Conservation (phyloP, 64 coral and sea anemone genomes). For the Dendronephthya gigantea region DNA sequence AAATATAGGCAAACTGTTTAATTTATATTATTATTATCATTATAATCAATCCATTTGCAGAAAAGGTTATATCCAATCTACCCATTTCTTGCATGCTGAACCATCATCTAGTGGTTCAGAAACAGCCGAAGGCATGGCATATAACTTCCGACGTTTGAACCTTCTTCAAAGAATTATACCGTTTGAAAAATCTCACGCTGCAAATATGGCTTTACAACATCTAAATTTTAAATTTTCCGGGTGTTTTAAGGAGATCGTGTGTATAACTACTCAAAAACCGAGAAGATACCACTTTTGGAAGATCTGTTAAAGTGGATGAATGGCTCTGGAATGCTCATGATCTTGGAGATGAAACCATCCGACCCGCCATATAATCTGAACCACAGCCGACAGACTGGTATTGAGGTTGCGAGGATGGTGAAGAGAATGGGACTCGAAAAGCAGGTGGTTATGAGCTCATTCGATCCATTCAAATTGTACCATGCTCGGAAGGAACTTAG, state of each 20-base stretch:
- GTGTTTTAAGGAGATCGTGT: slow-evolving; percentile 21
- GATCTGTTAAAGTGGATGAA: slow-evolving; percentile 45
- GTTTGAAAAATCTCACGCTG: no score
- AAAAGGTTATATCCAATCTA: no score
- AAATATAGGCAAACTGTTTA: no score
- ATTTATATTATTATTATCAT: no score
- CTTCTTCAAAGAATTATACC: no score
- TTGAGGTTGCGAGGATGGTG: slow-evolving; percentile 53
- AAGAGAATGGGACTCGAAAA: slow-evolving; percentile 38
- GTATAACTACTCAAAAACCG: slow-evolving; percentile 17
- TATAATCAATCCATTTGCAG: no score
- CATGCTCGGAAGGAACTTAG: slow-evolving; percentile 47
- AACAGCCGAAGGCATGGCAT: no score
- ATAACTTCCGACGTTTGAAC: no score
- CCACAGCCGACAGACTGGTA: slow-evolving; percentile 20
- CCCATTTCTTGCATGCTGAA: no score
- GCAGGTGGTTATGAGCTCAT: slow-evolving; percentile 54
- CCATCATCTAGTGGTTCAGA: no score
- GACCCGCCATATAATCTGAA: neutral
- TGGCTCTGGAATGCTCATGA: slow-evolving; percentile 40
- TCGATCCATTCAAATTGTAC: slow-evolving; percentile 65
- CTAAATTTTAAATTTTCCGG: neutral
- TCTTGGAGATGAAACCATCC: slow-evolving; percentile 41
- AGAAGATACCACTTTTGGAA: slow-evolving; percentile 53
- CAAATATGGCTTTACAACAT: no score